These are phyloP conservation scores for Bagarius yarrelli DNA, from an alignment of 2,113 vertebrate genomes.

Conservation along the genomic window DNA sequence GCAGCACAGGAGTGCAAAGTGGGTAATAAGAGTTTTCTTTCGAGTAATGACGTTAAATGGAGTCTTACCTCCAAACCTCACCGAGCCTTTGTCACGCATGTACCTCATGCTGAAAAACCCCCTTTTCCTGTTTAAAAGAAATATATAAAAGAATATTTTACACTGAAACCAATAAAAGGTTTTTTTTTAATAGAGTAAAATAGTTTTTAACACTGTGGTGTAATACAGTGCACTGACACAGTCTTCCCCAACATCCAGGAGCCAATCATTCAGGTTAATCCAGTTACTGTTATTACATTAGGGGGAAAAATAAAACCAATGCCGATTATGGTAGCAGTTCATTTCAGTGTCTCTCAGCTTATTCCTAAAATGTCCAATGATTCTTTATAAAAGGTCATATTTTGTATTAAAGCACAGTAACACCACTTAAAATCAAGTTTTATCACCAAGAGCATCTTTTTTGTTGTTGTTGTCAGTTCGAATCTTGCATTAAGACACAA, in stretches of 20 bases:
- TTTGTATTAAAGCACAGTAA: constrained; percentile 26
- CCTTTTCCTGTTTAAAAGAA: constrained; percentile 29
- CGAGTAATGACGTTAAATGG: constrained; percentile 8
- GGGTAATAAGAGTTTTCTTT: neutral
- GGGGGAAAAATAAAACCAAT: neutral
- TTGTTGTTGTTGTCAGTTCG: constrained; percentile 2
- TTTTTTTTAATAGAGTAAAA: neutral
- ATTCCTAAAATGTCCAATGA: neutral
- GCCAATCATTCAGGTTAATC: neutral
- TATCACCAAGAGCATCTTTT: constrained; percentile 22
- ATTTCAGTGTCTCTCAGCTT: constrained; percentile 22
- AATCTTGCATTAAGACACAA: constrained; percentile 22
- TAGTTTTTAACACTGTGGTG: constrained; percentile 3
- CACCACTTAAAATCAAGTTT: constrained; percentile 11
- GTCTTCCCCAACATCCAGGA: neutral
- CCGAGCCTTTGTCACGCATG: neutral
- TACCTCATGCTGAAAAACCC: constrained; percentile 16
- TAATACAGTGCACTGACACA: constrained; percentile 1
- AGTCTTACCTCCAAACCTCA: constrained; percentile 22
- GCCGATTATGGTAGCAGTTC: neutral
- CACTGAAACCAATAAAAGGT: constrained; percentile 22
- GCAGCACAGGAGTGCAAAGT: neutral
- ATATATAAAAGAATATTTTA: constrained; percentile 37
- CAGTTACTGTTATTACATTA: neutral
- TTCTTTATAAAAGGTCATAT: constrained; percentile 26